Evolutionary conservation across 2,797 vertebrate species (phyloP), one percentile per base, ranked within the genome.

Genomic region (Botia kubotai): DNA sequence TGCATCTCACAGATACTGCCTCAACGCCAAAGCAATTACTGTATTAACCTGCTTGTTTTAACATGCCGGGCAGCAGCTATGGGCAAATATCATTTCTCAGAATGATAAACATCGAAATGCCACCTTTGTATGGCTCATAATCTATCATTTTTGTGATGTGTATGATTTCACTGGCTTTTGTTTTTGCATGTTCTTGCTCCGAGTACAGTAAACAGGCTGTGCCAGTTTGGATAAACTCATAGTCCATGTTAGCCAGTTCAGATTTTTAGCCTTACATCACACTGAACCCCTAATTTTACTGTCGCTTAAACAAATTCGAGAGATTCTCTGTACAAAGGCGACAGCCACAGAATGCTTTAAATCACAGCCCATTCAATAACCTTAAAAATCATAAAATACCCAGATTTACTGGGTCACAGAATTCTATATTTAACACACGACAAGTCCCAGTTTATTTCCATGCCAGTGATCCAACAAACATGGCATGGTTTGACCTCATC

Each of bases 401-500:
- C 4, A 62, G 1, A 36, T 62, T 39, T 65, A 11, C 33, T 80
- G 72, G 36, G 71, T 73, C 78, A 74, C 48, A 53, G 60, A 55
- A 65, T 3, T 72, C 13, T 82, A 46, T 77, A 77, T 77, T 71
- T 82, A 77, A 29, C 14, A 39, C 79, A 33, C 1, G 7, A 43
- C 26, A 19, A 53, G 39, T 67, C 66, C 23, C 76, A 63, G 6
- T 63, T 53, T 36, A 79, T n/a, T 16, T 36, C 23, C 55, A 43
- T 46, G 60, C 67, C 80, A 76, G 46, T 52, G 2, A 19, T 21
- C 33, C 50, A 63, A 12, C 73, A 43, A 72, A 71, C 48, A 71
- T 39, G 36, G 67, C 74, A 82, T 57, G 74, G 16, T 82, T 76
- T 82, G 48, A 82, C 58, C 74, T 82, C 67, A 82, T 53, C 65